Conservation (phyloP, 2,888 invertebrate species). For the Nowickia ferox region DNA sequence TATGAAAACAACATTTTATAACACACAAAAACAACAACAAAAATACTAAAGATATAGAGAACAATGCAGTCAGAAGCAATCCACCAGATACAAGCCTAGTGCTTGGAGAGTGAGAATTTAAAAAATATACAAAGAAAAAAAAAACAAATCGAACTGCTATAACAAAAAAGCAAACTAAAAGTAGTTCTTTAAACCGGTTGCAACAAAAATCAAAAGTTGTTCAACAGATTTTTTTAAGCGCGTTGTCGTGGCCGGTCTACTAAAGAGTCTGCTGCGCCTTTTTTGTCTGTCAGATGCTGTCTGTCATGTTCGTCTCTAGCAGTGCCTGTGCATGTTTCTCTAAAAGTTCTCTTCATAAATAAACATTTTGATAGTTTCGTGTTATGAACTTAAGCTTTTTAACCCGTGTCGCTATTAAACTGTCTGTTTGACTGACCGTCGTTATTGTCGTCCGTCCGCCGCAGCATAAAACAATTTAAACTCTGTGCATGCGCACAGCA, state of each 20-base stretch:
- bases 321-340: not conserved
- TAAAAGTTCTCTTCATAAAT: conserved; percentile 8
- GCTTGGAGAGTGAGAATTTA: conserved; percentile 45
- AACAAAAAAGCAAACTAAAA: conserved; percentile 63
- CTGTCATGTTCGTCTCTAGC: conserved; percentile 15
- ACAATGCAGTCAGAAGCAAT: conserved; percentile 28
- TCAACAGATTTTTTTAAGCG: conserved; percentile 41
- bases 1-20: conserved; percentile 18
- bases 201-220: conserved; percentile 72
- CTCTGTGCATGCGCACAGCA: conserved; percentile 29
- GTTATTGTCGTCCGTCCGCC: not conserved
- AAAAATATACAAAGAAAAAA: not conserved
- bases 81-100: conserved; percentile 38
- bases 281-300: conserved; percentile 53
- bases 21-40: conserved; percentile 6
- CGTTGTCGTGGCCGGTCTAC: conserved; percentile 45
- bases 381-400: conserved; percentile 51
- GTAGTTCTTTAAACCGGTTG: conserved; percentile 72
- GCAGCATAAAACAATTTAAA: not conserved
- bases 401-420: conserved; percentile 24
- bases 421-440: conserved; percentile 11
- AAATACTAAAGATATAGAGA: conserved; percentile 30
- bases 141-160: conserved; percentile 40
- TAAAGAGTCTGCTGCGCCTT: conserved; percentile 44
- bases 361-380: conserved; percentile 12